Evolutionary conservation across 2,113 vertebrate species (phyloP).

Genomic region (Puntigrus tetrazona): DNA sequence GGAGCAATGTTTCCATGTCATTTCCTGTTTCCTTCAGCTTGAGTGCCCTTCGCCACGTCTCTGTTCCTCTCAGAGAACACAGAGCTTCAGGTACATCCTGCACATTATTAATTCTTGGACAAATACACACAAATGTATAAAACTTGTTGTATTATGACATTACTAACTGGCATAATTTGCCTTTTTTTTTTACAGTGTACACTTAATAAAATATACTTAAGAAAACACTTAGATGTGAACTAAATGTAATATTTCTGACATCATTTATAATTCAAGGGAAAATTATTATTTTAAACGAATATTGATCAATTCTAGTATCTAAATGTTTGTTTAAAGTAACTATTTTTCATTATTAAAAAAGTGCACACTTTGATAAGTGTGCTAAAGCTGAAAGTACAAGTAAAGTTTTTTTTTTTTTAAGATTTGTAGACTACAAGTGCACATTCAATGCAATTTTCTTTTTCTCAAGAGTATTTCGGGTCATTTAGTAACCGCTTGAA

Average conservation of each 20-base stretch:
- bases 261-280: neutral
- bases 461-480: too few relatives aligned
- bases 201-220: neutral
- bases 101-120: neutral
- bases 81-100: neutral
- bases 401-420: too few relatives aligned
- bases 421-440: neutral
- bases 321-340: too few relatives aligned
- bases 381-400: too few relatives aligned
- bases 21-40: constrained; percentile 53
- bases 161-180: too few relatives aligned
- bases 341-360: too few relatives aligned
- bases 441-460: neutral
- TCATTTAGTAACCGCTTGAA: neutral
- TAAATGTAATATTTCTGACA: neutral
- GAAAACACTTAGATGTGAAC: neutral
- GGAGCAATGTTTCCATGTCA: constrained; percentile 50
- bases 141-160: too few relatives aligned
- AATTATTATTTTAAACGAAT: neutral
- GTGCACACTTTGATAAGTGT: too few relatives aligned
- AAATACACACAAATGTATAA: too few relatives aligned
- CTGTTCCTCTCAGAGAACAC: neutral
- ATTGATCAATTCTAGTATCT: neutral
- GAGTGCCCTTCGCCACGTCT: constrained; percentile 39
- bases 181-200: neutral